A percentile compares a stretch with the other conserved stretches of the same genome.
Conservation (phyloP, 1,140 invertebrate genomes). For the Brachionus asplanchnoidis region DNA sequence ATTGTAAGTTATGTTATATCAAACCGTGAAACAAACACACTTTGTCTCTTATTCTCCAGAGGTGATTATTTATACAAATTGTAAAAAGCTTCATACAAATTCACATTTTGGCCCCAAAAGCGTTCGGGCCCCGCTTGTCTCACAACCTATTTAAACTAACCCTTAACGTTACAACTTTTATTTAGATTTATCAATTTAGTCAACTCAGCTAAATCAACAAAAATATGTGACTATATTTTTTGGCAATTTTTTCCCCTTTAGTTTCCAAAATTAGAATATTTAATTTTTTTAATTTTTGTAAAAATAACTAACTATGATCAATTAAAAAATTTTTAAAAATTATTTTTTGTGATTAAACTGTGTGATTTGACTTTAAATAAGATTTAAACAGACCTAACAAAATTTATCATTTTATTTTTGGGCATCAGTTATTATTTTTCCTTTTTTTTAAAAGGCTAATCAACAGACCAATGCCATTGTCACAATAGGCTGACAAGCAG, state of each 20-base stretch:
- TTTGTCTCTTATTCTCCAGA: not conserved
- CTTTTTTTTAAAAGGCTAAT: too few species aligned
- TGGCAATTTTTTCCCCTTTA: not conserved
- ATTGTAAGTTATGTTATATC: constrained; percentile 13
- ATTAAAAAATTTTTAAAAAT: too few species aligned
- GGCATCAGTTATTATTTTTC: too few species aligned
- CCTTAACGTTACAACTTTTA: not conserved
- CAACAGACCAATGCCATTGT: too few species aligned
- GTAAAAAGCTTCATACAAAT: not conserved
- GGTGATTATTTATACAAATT: constrained; percentile 25
- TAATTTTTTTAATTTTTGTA: too few species aligned
- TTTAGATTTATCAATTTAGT: not conserved
- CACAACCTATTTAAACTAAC: not conserved
- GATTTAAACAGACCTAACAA: too few species aligned
- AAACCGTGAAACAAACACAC: constrained; percentile 14
- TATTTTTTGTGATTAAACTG: too few species aligned
- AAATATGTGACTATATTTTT: not conserved
- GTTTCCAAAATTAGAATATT: too few species aligned
- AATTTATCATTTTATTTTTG: too few species aligned
- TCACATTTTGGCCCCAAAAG: not conserved
- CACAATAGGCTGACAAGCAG: too few species aligned
- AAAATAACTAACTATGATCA: too few species aligned
- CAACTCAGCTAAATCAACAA: not conserved
- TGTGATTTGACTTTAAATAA: too few species aligned
- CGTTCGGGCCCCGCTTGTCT: not conserved